Conservation (phyloP, 2,888 invertebrate genomes). For the Dermolepida albohirtum region DNA sequence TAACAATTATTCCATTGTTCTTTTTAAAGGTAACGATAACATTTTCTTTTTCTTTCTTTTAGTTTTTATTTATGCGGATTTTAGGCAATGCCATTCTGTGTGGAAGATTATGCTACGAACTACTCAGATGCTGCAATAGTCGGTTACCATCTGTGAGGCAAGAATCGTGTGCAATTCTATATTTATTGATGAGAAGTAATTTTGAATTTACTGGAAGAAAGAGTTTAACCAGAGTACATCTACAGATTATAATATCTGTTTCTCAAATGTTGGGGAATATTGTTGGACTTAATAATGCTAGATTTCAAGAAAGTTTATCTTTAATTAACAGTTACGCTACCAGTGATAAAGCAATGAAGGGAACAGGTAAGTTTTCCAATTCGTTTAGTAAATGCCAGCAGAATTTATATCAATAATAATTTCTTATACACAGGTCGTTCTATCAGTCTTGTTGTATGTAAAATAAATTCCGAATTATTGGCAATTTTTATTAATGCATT, state of each 20-base stretch:
- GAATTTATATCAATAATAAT: background rate
- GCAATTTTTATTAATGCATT: too few relatives aligned
- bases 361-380: slow-evolving; percentile 73
- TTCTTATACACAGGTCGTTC: too few relatives aligned
- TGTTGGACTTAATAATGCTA: slow-evolving; percentile 90
- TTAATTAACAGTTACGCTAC: slow-evolving; percentile 93
- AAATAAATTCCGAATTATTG: too few relatives aligned
- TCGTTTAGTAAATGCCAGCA: too few relatives aligned
- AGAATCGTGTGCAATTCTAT: slow-evolving; percentile 92
- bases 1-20: slow-evolving; percentile 85
- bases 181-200: slow-evolving; percentile 93
- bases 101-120: slow-evolving; percentile 83
- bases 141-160: slow-evolving; percentile 86
- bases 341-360: slow-evolving; percentile 94
- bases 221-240: slow-evolving; percentile 87
- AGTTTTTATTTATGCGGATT: background rate
- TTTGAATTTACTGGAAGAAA: slow-evolving; percentile 89
- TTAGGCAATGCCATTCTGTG: slow-evolving; percentile 82
- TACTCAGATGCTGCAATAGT: slow-evolving; percentile 88
- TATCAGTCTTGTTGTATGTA: too few relatives aligned
- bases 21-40: slow-evolving; percentile 80
- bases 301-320: slow-evolving; percentile 93
- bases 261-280: slow-evolving; percentile 93
- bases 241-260: slow-evolving; percentile 95
- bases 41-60: background rate